phyloP scores from a whole-genome alignment of 1,140 invertebrate species.

The Asbolus verrucosus region DNA sequence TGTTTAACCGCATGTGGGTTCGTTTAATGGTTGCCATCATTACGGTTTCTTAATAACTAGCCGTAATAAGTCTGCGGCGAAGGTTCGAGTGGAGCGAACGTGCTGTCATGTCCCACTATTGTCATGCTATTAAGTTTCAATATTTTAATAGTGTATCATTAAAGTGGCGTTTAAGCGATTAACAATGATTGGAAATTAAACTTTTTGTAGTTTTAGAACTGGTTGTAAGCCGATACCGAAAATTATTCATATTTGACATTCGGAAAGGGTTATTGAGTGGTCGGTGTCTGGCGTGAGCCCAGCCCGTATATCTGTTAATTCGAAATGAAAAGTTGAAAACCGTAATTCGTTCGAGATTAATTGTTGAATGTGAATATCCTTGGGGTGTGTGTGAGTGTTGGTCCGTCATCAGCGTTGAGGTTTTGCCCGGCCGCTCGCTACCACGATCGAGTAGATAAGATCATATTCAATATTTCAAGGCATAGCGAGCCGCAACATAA shows the following conservation, averaged over 20 bases:
- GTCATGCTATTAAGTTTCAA: neutral
- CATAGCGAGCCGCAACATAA: slow-evolving; percentile 48
- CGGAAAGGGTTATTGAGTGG: neutral
- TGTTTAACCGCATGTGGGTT: neutral
- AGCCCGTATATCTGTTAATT: no score
- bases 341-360: no score
- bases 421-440: slow-evolving; percentile 3
- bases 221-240: no score
- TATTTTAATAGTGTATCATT: neutral
- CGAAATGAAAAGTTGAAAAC: no score
- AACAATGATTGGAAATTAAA: neutral
- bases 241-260: no score
- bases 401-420: slow-evolving; percentile 4
- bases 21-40: neutral
- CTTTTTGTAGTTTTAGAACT: neutral
- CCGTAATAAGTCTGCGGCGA: neutral
- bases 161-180: neutral
- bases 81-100: neutral
- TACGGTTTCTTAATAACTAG: neutral
- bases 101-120: neutral
- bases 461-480: slow-evolving; percentile 54
- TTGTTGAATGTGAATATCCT: no score
- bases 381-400: neutral
- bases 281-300: no score
- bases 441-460: slow-evolving; percentile 49